Evolutionary conservation across 2,113 vertebrate genomes (phyloP), one percentile per base, ranked within the genome.

Genomic region (Rhinogobius similis): DNA sequence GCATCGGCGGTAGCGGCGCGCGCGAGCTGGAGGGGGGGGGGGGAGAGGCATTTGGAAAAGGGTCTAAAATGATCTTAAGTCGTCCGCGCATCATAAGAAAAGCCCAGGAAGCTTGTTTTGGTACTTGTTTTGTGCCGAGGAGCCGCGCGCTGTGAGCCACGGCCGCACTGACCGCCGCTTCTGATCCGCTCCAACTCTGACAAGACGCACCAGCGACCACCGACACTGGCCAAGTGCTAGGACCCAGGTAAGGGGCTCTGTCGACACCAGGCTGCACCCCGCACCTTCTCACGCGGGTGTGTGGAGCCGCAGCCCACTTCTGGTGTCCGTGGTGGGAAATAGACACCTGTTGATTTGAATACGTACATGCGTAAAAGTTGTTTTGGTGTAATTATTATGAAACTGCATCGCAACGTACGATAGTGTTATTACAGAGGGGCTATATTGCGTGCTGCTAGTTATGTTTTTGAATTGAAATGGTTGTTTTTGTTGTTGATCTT

Each of bases 231-330:
- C 80, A 87, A 78, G 88, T 87, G 89, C 85, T 82, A 69, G 82
- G 65, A 86, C 78, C 83, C 90, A 94, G 93, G 93, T 94, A 88
- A 93, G 87, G 21, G 9, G 52, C 50, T 63, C 58, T 29, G n/a
- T 29, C 55, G 10, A 62, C 2, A 24, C 78, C 63, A 58, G 1
- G 43, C 52, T 36, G 20, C 46, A 65, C 23, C 23, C 18, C 5
- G 2, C 32, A 61, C 58, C 14, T 21, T n/a, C 2, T n/a, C 27
- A 38, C 58, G 18, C 58, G 20, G 38, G 29, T 11, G n/a, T 21
- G 11, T 21, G 12, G 26, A 21, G 10, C 20, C 29, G 5, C 5
- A n/a, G 58, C 10, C 29, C 7, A 29, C 2, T 43, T 1, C 14
- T 62, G 20, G 3, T 12, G 0, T 6, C 24, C 0, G 36, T 38